phyloP scores from a whole-genome alignment of 2,797 vertebrate genomes.

The Liparis tanakae region DNA sequence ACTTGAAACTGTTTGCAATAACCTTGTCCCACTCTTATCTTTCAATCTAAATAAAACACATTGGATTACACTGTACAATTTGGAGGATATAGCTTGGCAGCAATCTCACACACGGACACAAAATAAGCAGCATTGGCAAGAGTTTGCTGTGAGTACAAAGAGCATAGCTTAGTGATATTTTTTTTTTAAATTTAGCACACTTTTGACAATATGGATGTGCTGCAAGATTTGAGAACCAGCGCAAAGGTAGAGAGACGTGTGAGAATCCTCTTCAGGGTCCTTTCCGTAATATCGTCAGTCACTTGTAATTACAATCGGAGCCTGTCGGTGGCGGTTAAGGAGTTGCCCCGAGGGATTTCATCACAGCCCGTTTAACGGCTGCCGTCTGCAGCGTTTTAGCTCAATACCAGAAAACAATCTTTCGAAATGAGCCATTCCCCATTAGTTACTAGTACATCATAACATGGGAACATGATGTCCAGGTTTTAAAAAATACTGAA shows the following conservation, averaged over 20 bases:
- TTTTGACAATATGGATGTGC: neutral
- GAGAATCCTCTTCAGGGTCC: too few relatives aligned
- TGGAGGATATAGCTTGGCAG: neutral
- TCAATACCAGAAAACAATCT: neutral
- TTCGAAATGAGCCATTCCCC: neutral
- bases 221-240: neutral
- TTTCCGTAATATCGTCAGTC: neutral
- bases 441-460: too few relatives aligned
- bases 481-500: too few relatives aligned
- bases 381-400: neutral
- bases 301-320: neutral
- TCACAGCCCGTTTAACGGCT: neutral
- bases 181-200: neutral
- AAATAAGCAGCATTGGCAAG: neutral
- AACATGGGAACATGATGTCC: too few relatives aligned
- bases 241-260: neutral
- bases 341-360: neutral
- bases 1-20: neutral
- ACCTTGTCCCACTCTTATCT: neutral
- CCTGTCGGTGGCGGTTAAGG: too few relatives aligned
- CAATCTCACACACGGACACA: neutral
- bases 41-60: neutral
- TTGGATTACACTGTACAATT: neutral
- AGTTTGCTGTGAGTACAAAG: neutral
- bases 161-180: neutral